Evolutionary conservation across 1,140 invertebrate genomes (phyloP).

Genomic region (Brachionus asplanchnoidis): DNA sequence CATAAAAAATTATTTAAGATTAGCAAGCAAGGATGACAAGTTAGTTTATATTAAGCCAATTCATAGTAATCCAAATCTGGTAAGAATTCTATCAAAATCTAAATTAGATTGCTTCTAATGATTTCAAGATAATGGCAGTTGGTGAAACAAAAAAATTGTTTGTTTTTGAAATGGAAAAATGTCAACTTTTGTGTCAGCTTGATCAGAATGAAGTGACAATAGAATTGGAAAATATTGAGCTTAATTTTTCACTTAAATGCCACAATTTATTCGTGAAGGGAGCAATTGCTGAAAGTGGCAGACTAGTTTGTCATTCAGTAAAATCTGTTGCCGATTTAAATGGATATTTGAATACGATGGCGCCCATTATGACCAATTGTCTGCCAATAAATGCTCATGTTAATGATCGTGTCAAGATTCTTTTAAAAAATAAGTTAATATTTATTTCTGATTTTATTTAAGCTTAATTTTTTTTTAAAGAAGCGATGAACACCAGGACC

Average conservation of each 20-base stretch:
- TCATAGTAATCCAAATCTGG: background rate
- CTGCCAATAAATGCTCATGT: background rate
- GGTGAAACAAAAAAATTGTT: constrained; percentile 20
- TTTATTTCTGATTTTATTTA: background rate
- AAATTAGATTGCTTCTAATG: background rate
- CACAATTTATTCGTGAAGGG: background rate
- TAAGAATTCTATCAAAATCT: background rate
- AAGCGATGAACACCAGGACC: background rate
- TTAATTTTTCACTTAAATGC: background rate
- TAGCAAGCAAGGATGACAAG: background rate
- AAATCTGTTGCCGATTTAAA: background rate
- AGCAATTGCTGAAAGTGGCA: background rate
- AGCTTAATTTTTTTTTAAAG: background rate
- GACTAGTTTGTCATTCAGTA: background rate
- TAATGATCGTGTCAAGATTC: background rate
- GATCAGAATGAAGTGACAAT: background rate
- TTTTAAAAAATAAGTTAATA: background rate
- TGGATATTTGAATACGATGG: background rate
- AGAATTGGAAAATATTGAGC: background rate
- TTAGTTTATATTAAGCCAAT: background rate
- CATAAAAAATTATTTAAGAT: background rate
- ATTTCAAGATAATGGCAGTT: background rate
- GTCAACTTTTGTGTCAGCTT: background rate
- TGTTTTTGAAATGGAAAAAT: background rate
- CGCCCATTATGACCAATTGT: background rate